Base-by-base conservation (phyloP, 1,140 invertebrate species). In the Sipha flava region DNA sequence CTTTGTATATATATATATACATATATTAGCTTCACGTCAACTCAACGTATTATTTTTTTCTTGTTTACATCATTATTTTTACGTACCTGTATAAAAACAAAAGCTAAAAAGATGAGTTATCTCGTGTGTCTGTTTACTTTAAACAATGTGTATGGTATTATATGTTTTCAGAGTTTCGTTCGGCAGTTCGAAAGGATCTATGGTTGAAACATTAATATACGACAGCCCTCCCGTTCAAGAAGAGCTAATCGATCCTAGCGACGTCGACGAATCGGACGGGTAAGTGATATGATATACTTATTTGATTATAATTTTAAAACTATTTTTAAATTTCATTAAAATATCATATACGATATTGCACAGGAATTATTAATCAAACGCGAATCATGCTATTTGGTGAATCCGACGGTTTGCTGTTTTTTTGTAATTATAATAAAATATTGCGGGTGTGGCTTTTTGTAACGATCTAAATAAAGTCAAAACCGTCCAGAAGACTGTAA, bases 141-240 rank as follows among this genome's bases (percentile, higher is more conserved):
- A 66, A 43, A 23, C 1, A 62, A 4, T 49, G 14, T 49, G 18
- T 29, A 18, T 29, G 3, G 31, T 29, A 59, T 14, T 29, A 18
- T 47, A 47, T 29, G 43, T 29, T 88, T 88, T 4, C 88, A 95
- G 94, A 88, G 94, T 96, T 73, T 95, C 94, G 43, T 96, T 96
- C 86, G 94, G 94, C 62, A 95, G 93, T 84, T 95, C 93, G 81
- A 95, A 95, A 87, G 94, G 94, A 75, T 95, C 94, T n/a, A 95
- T 95, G 94, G 94, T 95, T 47, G 94, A 96, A 87, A 96, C 94
- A 21, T 87, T 95, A 47, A 94, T 95, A 79, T 95, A 94, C 43
- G 94, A 95, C 86, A 95, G 92, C 81, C 73, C 70, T 29, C 90
- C 90, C 10, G 87, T 91, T 34, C 89, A 90, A 83, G 90, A 92